phyloP scores from a whole-genome alignment of 2,113 vertebrate species.

The Anhinga anhinga region DNA sequence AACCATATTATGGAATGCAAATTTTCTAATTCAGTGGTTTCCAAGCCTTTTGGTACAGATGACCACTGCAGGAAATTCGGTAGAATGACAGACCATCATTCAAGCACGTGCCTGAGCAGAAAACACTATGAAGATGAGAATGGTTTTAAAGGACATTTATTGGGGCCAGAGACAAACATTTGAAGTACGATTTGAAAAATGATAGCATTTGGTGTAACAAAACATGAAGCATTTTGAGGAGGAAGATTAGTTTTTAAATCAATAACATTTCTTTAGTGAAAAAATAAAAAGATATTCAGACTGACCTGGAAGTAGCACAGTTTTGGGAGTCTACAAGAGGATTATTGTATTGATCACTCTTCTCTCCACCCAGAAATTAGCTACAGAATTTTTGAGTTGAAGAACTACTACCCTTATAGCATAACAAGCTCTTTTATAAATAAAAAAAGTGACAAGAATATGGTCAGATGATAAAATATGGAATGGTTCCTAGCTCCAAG shows the following conservation, averaged over 20 bases:
- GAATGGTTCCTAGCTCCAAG: not conserved
- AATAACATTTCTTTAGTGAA: rapidly evolving
- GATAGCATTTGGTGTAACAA: not conserved
- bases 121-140: not conserved
- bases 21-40: not conserved
- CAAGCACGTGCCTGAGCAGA: not conserved
- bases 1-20: not conserved
- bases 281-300: not conserved
- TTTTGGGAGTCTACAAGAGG: not conserved
- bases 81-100: not conserved
- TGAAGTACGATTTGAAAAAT: not conserved
- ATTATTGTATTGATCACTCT: not conserved
- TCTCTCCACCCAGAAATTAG: not conserved
- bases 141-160: not conserved
- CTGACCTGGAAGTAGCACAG: not conserved
- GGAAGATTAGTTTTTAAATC: not conserved
- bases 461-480: not conserved
- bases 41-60: not conserved
- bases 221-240: not conserved
- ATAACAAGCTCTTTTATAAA: not conserved
- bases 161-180: not conserved
- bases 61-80: not conserved
- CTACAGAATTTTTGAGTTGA: not conserved
- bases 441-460: not conserved
- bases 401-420: not conserved